Percentiles rank a stretch among this genome's conserved stretches.
phyloP scores from a whole-genome alignment of 1,140 invertebrate species.

The Odontomachus brunneus region DNA sequence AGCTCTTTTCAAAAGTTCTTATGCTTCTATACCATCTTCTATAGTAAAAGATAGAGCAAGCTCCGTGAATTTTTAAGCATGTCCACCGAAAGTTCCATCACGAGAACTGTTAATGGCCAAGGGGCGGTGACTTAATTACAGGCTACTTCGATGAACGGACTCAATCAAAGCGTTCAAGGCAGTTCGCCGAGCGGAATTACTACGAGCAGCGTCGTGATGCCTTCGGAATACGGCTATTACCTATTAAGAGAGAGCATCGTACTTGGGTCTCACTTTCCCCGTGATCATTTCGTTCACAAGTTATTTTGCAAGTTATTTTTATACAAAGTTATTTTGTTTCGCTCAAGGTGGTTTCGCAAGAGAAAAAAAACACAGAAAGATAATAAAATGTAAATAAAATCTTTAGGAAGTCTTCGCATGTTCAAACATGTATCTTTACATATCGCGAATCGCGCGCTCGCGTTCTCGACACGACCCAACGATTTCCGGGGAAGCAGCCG shows the following conservation, averaged over 20 bases:
- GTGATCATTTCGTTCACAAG: too few relatives aligned
- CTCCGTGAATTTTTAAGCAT: not conserved
- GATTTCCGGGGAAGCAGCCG: too few relatives aligned
- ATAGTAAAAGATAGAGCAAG: not conserved
- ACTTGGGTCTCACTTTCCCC: not conserved
- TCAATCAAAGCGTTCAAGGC: slow-evolving; percentile 4
- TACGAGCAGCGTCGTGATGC: not conserved
- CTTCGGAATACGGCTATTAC: slow-evolving; percentile 11
- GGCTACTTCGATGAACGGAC: slow-evolving; percentile 2
- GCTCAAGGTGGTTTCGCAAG: too few relatives aligned
- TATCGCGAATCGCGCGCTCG: too few relatives aligned
- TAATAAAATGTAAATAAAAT: too few relatives aligned
- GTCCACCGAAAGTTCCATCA: not conserved
- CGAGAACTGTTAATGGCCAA: not conserved
- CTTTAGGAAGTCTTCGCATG: too few relatives aligned
- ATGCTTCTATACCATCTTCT: not conserved
- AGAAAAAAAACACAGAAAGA: too few relatives aligned
- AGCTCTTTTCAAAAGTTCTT: not conserved
- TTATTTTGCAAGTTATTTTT: too few relatives aligned
- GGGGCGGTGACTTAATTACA: slow-evolving; percentile 9
- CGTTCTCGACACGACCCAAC: too few relatives aligned
- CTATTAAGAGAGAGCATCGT: not conserved
- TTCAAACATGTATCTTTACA: too few relatives aligned
- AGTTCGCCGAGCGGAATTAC: slow-evolving; percentile 3
- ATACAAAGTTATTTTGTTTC: too few relatives aligned